Conservation (phyloP, 2,113 vertebrate genomes). For the Xenopus borealis region DNA sequence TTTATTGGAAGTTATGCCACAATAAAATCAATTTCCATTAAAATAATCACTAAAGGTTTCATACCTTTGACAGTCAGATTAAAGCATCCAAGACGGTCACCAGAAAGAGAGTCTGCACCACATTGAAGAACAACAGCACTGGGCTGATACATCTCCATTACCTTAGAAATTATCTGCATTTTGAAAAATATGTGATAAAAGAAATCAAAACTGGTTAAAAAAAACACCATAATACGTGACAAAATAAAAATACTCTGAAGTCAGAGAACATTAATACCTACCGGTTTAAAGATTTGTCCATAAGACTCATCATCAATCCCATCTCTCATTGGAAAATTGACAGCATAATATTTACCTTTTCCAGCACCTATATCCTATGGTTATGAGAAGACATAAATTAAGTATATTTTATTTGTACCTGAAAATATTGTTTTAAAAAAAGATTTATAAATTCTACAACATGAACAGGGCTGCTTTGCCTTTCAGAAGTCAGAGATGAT, state of each 20-base stretch:
- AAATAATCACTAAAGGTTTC: too few relatives aligned
- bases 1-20: too few relatives aligned
- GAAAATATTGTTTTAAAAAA: too few relatives aligned
- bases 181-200: neutral
- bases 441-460: too few relatives aligned
- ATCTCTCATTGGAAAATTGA: conserved; percentile 81
- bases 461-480: too few relatives aligned
- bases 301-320: conserved; percentile 81
- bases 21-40: too few relatives aligned
- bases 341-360: conserved; percentile 85
- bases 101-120: conserved; percentile 77
- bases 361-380: conserved; percentile 86
- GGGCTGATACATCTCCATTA: conserved; percentile 83
- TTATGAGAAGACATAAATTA: too few relatives aligned
- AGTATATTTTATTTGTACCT: too few relatives aligned
- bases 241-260: neutral
- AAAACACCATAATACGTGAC: neutral
- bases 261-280: conserved; percentile 54
- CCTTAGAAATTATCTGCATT: conserved; percentile 75
- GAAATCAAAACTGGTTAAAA: too few relatives aligned
- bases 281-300: conserved; percentile 80
- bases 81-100: conserved; percentile 78
- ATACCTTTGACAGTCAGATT: conserved; percentile 80
- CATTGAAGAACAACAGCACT: conserved; percentile 79
- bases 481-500: too few relatives aligned